Percentiles rank a stretch among this genome's conserved stretches.
Conservation (phyloP, 1,140 invertebrate genomes). For the Ganaspis sp. region DNA sequence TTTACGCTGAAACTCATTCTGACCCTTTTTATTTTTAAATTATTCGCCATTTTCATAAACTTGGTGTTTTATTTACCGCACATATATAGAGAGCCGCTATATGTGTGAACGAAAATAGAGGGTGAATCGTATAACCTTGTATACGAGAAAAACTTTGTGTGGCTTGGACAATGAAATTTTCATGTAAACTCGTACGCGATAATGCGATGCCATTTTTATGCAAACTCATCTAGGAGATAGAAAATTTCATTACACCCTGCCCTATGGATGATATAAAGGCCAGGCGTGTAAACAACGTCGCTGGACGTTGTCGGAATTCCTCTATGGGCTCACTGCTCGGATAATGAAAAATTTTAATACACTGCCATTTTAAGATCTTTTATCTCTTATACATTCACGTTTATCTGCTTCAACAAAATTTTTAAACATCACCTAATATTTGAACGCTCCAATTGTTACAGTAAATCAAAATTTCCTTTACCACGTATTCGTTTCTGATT, state of each 20-base stretch:
- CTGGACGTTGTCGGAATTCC: slow-evolving; percentile 26
- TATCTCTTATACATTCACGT: neutral
- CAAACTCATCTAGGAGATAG: slow-evolving; percentile 39
- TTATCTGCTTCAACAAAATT: neutral
- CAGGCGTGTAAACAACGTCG: slow-evolving; percentile 24
- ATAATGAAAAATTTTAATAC: slow-evolving; percentile 24
- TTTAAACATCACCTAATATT: neutral
- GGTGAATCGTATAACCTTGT: neutral
- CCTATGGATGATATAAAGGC: slow-evolving; percentile 29
- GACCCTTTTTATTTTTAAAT: neutral
- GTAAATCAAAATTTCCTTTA: no score
- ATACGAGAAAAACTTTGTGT: neutral
- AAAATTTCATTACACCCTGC: slow-evolving; percentile 40
- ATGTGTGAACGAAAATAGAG: neutral
- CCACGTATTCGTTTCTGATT: no score
- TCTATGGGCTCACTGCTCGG: neutral
- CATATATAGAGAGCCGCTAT: neutral
- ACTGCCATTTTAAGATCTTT: neutral
- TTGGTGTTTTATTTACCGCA: slow-evolving; percentile 13
- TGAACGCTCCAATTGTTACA: neutral
- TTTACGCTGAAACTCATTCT: neutral
- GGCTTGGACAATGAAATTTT: slow-evolving; percentile 40
- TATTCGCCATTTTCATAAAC: slow-evolving; percentile 13
- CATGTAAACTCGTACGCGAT: slow-evolving; percentile 43
- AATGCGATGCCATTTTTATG: slow-evolving; percentile 44